A percentile compares a stretch with the other conserved stretches of the same genome.
Conservation (phyloP, 1,140 invertebrate species). For the Doryteuthis pealeii region DNA sequence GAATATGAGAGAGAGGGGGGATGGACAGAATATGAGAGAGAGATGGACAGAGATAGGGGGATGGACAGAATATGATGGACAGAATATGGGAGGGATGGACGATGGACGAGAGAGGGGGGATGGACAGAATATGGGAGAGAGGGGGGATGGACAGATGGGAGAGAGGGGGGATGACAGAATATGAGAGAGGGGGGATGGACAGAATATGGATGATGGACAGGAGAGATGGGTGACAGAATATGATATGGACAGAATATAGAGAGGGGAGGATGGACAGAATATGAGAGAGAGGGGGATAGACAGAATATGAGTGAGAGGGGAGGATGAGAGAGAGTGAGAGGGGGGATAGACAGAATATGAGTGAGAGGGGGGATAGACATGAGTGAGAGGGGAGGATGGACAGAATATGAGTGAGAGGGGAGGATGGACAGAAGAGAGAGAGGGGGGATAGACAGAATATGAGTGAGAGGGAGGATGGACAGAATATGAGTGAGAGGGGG, state of each 20-base stretch:
- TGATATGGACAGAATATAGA: background rate
- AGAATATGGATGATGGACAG: background rate
- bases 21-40: no score
- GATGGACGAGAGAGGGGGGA: no score
- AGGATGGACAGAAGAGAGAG: background rate
- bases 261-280: no score
- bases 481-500: background rate
- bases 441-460: background rate
- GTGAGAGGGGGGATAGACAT: background rate
- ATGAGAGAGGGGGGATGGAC: background rate
- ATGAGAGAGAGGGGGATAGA: no score
- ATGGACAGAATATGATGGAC: background rate
- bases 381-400: background rate
- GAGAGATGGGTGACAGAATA: background rate
- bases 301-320: background rate
- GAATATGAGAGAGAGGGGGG: no score
- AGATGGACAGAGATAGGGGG: no score
- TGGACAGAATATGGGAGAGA: background rate
- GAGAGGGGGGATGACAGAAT: background rate
- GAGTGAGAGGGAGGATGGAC: background rate
- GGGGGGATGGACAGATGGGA: background rate
- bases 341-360: background rate
- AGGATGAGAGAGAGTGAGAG: background rate
- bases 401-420: background rate
- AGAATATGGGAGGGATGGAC: background rate